These are phyloP conservation scores for Meteorus sp. DNA, from an alignment of 1,140 invertebrate species.

Conservation along the genomic window DNA sequence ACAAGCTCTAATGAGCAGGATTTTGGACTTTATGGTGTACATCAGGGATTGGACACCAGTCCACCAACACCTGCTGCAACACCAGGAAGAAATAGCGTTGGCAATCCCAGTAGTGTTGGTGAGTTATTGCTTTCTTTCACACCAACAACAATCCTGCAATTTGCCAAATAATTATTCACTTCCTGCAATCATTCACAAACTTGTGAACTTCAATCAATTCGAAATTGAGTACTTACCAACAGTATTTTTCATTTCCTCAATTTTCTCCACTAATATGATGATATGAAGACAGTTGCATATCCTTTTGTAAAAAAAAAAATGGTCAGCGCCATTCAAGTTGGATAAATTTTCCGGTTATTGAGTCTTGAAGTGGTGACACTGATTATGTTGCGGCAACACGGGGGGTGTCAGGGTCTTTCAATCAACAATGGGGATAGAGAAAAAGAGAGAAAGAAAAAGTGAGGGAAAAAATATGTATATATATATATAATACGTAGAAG, in stretches of 20 bases:
- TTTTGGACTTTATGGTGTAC: slow-evolving; percentile 71
- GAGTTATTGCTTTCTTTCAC: slow-evolving; percentile 29
- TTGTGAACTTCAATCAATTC: no score
- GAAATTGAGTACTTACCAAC: no score
- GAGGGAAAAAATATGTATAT: no score
- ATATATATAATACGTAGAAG: no score
- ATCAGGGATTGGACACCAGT: slow-evolving; percentile 53
- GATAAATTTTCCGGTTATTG: slow-evolving; percentile 55
- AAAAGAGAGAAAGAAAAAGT: slow-evolving; percentile 20
- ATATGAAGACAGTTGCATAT: no score
- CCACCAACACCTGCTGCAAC: slow-evolving; percentile 64
- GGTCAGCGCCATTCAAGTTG: slow-evolving; percentile 44
- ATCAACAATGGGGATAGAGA: no score
- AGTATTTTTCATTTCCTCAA: no score
- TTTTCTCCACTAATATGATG: no score
- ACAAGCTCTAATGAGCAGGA: slow-evolving; percentile 78
- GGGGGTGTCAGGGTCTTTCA: slow-evolving; percentile 30
- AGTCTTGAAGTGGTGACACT: slow-evolving; percentile 38
- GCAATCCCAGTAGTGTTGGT: slow-evolving; percentile 49
- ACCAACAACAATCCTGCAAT: no score
- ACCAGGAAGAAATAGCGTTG: slow-evolving; percentile 58
- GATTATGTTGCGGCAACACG: slow-evolving; percentile 30
- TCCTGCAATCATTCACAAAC: no score
- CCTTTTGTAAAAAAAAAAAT: slow-evolving; percentile 13
- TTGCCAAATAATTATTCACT: no score